Base-by-base conservation (phyloP, 2,888 invertebrate species). In the Homarus gammarus region DNA sequence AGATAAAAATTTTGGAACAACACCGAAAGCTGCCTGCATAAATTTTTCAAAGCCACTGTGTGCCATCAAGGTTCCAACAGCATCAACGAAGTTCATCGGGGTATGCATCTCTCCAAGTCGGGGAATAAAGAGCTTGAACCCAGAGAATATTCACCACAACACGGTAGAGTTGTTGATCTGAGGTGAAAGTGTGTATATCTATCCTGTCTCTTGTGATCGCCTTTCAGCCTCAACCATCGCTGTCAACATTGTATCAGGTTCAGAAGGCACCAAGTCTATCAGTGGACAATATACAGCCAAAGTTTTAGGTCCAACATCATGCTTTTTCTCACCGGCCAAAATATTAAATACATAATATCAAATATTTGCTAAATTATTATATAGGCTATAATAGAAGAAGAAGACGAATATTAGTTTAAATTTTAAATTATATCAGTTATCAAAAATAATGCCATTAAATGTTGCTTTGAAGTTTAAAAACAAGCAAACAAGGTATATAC, bases 1-100 rank as follows among this genome's bases (percentile, higher is more conserved):
- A 22, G 33, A 36, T 18, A 77, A 1, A 33, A 3, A 36, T 18
- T 40, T 33, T n/a, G 77, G 18, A 38, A 5, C 77, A 22, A 12
- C 77, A 33, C 77, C 77, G 38, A 77, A 77, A 22, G 40, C 27
- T 38, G 40, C 22, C 18, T 6, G 18, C 77, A 77, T 38, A 22
- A 77, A 1, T 33, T 33, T 36, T 22, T 31, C 77, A 1, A 77
- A 27, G 15, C 77, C 77, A 22, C 22, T 77, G 27, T 77, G 1
- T 1, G 0, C 77, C 77, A 77, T 77, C 33, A 77, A 27, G 22
- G 77, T 77, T 18, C 77, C 77, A 15, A 77, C 22, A n/a, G 77
- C 36, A 40, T 40, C 77, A 18, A 6, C 38, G 44, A 77, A 77
- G 40, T 40, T 77, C 77, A 40, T 77, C 1, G 38, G 40, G 38